phyloP scores from a whole-genome alignment of 2,797 vertebrate species.

The Molothrus ater region DNA sequence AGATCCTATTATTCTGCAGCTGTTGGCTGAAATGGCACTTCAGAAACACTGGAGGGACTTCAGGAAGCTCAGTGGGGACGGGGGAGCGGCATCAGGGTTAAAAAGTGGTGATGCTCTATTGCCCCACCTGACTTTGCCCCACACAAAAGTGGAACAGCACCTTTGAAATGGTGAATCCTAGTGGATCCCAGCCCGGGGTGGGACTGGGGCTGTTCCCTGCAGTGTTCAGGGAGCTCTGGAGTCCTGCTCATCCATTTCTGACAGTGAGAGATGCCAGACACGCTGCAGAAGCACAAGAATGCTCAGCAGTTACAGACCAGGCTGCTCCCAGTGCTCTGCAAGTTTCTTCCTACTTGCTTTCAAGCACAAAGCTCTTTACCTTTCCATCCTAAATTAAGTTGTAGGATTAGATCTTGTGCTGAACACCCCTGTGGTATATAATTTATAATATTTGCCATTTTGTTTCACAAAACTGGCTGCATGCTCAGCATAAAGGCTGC shows the following conservation, averaged over 20 bases:
- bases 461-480: neutral
- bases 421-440: rapidly evolving
- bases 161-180: neutral
- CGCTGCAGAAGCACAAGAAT: neutral
- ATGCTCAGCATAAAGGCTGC: neutral
- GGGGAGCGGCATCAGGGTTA: neutral
- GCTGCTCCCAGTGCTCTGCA: neutral
- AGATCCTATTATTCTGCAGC: neutral
- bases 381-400: neutral
- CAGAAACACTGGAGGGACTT: neutral
- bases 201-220: neutral
- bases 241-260: neutral
- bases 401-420: neutral
- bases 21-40: neutral
- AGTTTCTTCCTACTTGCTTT: neutral
- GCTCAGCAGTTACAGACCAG: neutral
- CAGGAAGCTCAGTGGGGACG: neutral
- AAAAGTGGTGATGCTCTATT: rapidly evolving
- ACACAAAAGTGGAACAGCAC: neutral
- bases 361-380: neutral
- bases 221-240: neutral
- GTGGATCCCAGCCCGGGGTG: neutral
- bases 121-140: neutral
- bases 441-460: neutral
- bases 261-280: constrained; percentile 19